phyloP scores from a whole-genome alignment of 2,888 invertebrate species.

The Acrobasis suavella region DNA sequence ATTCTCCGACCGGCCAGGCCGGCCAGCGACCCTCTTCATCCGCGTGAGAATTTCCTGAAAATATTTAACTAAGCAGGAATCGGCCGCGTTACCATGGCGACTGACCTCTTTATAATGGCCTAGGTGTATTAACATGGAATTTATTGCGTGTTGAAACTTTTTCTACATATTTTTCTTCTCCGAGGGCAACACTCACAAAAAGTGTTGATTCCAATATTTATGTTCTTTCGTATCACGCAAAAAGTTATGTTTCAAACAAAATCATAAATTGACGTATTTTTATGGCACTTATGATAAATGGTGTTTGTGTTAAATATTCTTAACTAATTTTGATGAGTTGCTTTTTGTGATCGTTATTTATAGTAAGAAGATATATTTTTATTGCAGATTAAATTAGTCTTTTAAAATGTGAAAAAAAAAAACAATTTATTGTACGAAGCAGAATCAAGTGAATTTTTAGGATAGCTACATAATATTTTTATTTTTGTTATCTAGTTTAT shows the following conservation, averaged over 20 bases:
- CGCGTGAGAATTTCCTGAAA: constrained; percentile 62
- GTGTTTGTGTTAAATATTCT: constrained; percentile 9
- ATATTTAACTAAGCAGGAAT: constrained; percentile 69
- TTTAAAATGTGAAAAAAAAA: too few species aligned
- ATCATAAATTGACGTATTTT: constrained; percentile 15
- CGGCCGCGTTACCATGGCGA: constrained; percentile 39
- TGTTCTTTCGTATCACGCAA: constrained; percentile 4
- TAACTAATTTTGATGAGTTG: not conserved
- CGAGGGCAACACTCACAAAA: constrained; percentile 8
- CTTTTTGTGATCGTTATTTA: not conserved
- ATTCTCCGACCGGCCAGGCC: constrained; percentile 66
- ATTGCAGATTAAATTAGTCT: not conserved
- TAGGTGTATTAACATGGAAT: constrained; percentile 41
- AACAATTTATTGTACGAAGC: not conserved
- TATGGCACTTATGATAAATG: not conserved
- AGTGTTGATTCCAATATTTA: constrained; percentile 21
- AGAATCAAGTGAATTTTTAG: too few species aligned
- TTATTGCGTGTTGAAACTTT: constrained; percentile 28
- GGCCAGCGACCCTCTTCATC: constrained; percentile 75
- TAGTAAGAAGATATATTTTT: not conserved
- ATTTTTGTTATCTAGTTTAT: too few species aligned
- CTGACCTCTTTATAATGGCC: constrained; percentile 43
- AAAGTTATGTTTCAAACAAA: constrained; percentile 13
- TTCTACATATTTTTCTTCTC: constrained; percentile 16
- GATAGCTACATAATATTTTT: too few species aligned